These are phyloP conservation scores for Manis crassicaudata DNA, from an alignment of 2,797 vertebrate species.

Conservation along the genomic window DNA sequence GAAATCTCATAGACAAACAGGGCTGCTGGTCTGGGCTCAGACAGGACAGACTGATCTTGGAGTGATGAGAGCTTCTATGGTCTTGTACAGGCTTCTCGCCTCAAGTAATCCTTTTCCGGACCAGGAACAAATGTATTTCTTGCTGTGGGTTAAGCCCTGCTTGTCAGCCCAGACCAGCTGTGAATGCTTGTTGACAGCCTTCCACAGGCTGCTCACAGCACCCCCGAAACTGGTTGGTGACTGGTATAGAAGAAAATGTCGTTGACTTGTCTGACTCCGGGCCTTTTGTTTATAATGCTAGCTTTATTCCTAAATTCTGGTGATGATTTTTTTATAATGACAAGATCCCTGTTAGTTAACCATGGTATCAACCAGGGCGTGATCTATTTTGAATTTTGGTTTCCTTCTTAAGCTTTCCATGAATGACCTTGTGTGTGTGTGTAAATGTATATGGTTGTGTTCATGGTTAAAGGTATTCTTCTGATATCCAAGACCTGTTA, in stretches of 20 bases:
- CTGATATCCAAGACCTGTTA: not conserved
- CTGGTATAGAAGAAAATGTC: not conserved
- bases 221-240: not conserved
- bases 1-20: not conserved
- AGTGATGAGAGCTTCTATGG: not conserved
- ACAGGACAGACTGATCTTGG: not conserved
- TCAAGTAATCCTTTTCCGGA: not conserved
- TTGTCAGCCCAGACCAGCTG: not conserved
- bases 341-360: not conserved
- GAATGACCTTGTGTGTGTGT: not conserved
- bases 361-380: not conserved
- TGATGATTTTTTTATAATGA: not conserved
- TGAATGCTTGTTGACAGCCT: not conserved
- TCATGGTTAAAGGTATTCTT: not conserved
- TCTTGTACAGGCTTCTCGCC: not conserved
- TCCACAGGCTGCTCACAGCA: not conserved
- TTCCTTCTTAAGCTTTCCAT: not conserved
- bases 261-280: not conserved
- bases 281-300: not conserved
- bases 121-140: not conserved
- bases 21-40: not conserved
- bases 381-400: not conserved
- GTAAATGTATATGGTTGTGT: not conserved
- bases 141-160: not conserved
- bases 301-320: not conserved